Percentiles rank a stretch among this genome's conserved stretches.
phyloP scores from a whole-genome alignment of 1,140 invertebrate genomes.

The Centruroides sculpturatus region DNA sequence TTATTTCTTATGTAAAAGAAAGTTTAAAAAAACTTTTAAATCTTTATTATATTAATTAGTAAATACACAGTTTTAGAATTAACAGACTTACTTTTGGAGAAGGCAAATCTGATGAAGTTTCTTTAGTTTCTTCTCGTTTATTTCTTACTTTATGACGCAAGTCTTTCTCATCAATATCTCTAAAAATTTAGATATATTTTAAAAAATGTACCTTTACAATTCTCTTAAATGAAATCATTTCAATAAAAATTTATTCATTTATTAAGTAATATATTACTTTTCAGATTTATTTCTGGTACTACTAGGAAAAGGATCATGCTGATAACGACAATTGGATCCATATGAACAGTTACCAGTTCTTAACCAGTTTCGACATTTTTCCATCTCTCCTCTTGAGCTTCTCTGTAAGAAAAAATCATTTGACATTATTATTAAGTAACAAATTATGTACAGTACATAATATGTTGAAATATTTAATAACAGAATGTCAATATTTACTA shows the following conservation, averaged over 20 bases:
- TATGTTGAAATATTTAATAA: too few species aligned
- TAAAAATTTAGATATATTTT: background rate
- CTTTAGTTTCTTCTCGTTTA: conserved; percentile 12
- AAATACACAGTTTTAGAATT: background rate
- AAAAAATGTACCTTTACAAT: background rate
- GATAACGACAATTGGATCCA: conserved; percentile 12
- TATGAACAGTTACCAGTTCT: conserved; percentile 13
- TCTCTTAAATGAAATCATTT: too few species aligned
- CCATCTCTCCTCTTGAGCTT: conserved; percentile 2
- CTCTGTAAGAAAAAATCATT: conserved; percentile 3
- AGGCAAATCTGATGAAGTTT: conserved; percentile 4
- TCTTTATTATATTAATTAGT: too few species aligned
- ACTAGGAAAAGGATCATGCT: conserved; percentile 8
- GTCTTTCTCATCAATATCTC: conserved; percentile 10
- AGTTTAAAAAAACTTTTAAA: too few species aligned
- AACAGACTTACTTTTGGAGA: conserved; percentile 9
- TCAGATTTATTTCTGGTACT: conserved; percentile 5
- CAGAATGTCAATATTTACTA: too few species aligned
- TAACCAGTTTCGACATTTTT: conserved; percentile 15
- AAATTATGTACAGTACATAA: too few species aligned
- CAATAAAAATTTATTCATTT: too few species aligned
- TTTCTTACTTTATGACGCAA: conserved; percentile 9
- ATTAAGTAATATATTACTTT: conserved; percentile 4
- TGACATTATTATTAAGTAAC: too few species aligned
- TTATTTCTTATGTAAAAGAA: too few species aligned